These are phyloP conservation scores for Phrynosoma blainvillii DNA, from an alignment of 2,113 vertebrate genomes.

Conservation along the genomic window DNA sequence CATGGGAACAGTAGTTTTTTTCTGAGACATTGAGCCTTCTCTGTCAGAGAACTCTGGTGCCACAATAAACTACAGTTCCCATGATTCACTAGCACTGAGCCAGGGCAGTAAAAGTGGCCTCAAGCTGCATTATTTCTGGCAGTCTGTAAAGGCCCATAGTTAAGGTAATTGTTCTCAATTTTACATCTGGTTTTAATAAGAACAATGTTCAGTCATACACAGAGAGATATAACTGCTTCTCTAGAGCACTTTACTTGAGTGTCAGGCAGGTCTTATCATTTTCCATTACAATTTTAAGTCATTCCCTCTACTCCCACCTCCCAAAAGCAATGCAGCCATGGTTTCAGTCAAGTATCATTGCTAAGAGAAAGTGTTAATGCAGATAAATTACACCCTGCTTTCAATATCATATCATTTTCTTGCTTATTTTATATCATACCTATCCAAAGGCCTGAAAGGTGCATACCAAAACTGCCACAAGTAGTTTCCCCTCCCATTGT, in stretches of 20 bases:
- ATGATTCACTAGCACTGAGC: too few species aligned
- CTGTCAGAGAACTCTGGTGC: too few species aligned
- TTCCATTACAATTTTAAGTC: slow-evolving; percentile 29
- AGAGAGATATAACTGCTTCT: background rate
- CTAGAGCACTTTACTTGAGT: slow-evolving; percentile 31
- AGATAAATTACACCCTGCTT: background rate
- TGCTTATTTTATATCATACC: too few species aligned
- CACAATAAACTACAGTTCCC: too few species aligned
- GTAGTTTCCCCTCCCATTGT: background rate
- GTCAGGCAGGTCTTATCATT: slow-evolving; percentile 44
- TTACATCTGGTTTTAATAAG: slow-evolving; percentile 33
- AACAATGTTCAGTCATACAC: background rate
- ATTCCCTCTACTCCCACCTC: too few species aligned
- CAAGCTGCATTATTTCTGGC: too few species aligned
- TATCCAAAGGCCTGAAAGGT: background rate
- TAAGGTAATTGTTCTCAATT: slow-evolving; percentile 44
- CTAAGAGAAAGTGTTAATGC: background rate
- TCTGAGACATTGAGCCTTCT: too few species aligned
- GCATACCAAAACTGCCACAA: too few species aligned
- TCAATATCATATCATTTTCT: background rate
- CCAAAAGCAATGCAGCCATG: slow-evolving; percentile 26
- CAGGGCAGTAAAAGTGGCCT: too few species aligned
- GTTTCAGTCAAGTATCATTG: background rate
- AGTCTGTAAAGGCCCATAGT: background rate
- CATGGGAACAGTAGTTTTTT: too few species aligned